A percentile compares a stretch with the other conserved stretches of the same genome.
Conservation (phyloP, 2,113 vertebrate genomes). For the Burhinus bistriatus region DNA sequence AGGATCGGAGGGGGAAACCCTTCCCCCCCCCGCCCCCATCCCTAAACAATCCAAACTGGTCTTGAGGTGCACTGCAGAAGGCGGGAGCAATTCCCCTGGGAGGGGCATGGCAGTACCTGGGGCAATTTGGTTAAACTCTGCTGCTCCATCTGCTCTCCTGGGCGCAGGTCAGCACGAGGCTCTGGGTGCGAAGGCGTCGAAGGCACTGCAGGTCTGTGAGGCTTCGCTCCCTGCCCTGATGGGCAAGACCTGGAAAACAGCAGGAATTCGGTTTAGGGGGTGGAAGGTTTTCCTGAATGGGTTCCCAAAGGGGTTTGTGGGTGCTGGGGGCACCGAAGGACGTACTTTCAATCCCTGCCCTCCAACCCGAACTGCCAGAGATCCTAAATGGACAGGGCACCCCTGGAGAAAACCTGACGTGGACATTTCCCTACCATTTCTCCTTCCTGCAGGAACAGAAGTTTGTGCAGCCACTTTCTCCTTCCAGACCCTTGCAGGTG, state of each 20-base stretch:
- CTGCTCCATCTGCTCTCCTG: neutral
- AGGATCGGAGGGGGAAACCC: neutral
- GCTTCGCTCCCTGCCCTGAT: neutral
- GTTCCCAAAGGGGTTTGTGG: neutral
- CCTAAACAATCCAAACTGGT: neutral
- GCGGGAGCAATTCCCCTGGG: rapidly evolving
- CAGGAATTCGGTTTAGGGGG: neutral
- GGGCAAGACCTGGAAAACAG: neutral
- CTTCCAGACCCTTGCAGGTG: neutral
- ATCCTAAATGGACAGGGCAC: neutral
- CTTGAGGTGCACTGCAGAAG: neutral
- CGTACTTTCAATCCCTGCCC: neutral
- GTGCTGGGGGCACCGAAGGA: neutral
- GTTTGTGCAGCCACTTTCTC: neutral
- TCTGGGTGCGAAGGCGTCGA: neutral
- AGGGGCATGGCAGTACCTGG: neutral
- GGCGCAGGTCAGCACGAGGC: neutral
- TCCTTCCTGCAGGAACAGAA: neutral
- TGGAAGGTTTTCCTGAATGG: neutral
- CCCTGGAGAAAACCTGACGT: neutral
- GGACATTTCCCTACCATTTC: neutral
- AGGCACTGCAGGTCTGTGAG: neutral
- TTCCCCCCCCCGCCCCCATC: no score
- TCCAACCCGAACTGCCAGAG: no score
- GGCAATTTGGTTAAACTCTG: neutral